Percentiles rank a stretch among this genome's conserved stretches.
Conservation (phyloP, 1,140 invertebrate species). For the Babylonia areolata region DNA sequence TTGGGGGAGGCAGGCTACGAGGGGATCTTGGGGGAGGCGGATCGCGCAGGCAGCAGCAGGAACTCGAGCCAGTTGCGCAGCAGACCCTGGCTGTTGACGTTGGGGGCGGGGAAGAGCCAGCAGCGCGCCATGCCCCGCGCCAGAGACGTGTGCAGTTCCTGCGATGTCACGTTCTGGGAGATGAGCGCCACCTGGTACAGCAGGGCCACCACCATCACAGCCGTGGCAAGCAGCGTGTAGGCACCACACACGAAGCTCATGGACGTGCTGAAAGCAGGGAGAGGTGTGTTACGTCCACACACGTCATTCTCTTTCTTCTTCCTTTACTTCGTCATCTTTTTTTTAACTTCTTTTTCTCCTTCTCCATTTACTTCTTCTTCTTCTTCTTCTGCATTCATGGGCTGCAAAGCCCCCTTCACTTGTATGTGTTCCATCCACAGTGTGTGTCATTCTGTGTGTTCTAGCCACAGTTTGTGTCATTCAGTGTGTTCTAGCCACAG, state of each 20-base stretch:
- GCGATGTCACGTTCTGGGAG: slow-evolving; percentile 70
- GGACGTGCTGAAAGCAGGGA: slow-evolving; percentile 28
- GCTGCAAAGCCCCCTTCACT: too few relatives aligned
- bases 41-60: slow-evolving; percentile 37
- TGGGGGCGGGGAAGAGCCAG: slow-evolving; percentile 55
- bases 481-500: too few relatives aligned
- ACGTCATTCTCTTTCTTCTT: background rate
- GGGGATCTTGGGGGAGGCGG: slow-evolving; percentile 44
- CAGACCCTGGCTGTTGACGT: slow-evolving; percentile 66
- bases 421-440: too few relatives aligned
- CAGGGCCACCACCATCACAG: slow-evolving; percentile 57
- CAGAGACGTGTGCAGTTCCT: slow-evolving; percentile 65
- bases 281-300: background rate
- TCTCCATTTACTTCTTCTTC: background rate
- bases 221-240: slow-evolving; percentile 52
- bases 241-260: slow-evolving; percentile 62
- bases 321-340: too few relatives aligned
- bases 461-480: too few relatives aligned
- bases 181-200: slow-evolving; percentile 68
- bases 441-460: too few relatives aligned
- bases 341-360: background rate
- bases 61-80: slow-evolving; percentile 67
- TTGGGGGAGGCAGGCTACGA: slow-evolving; percentile 7
- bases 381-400: too few relatives aligned
- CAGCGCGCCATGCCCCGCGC: slow-evolving; percentile 38